Evolutionary conservation across 2,113 vertebrate species (phyloP).

Genomic region (Crotalus helleri): DNA sequence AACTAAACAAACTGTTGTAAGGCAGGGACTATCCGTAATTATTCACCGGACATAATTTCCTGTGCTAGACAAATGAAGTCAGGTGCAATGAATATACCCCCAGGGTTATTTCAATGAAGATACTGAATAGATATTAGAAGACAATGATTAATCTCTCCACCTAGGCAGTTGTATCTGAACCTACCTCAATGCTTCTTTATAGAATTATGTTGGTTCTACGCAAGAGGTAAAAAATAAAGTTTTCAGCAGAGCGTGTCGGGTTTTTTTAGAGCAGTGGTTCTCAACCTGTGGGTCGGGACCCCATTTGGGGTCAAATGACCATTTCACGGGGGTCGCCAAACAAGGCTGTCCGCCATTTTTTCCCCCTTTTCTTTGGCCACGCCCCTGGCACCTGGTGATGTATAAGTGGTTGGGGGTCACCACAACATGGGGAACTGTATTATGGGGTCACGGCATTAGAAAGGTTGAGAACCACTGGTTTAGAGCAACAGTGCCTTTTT

Average conservation of each 20-base stretch:
- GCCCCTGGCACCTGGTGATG: too few species aligned
- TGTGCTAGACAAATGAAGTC: background rate
- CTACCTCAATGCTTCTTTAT: background rate
- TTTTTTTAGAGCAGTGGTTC: too few species aligned
- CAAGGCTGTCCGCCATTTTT: too few species aligned
- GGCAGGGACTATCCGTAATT: background rate
- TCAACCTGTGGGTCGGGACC: too few species aligned
- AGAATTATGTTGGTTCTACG: background rate
- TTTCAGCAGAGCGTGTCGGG: fast-evolving
- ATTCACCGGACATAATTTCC: background rate
- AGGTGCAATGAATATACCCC: background rate
- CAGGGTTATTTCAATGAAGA: background rate
- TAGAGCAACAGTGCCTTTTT: fast-evolving
- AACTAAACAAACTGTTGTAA: background rate
- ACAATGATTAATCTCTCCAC: background rate
- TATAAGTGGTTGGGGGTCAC: too few species aligned
- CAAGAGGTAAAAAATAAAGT: background rate
- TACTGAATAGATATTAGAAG: background rate
- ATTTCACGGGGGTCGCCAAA: too few species aligned
- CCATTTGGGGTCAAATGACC: too few species aligned
- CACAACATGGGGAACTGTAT: too few species aligned
- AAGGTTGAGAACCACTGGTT: too few species aligned
- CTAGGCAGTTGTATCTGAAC: background rate
- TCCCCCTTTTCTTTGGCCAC: too few species aligned
- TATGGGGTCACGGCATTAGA: too few species aligned